Evolutionary conservation across 2,113 vertebrate species (phyloP), one percentile per base, ranked within the genome.

Genomic region (Lagopus leucura): DNA sequence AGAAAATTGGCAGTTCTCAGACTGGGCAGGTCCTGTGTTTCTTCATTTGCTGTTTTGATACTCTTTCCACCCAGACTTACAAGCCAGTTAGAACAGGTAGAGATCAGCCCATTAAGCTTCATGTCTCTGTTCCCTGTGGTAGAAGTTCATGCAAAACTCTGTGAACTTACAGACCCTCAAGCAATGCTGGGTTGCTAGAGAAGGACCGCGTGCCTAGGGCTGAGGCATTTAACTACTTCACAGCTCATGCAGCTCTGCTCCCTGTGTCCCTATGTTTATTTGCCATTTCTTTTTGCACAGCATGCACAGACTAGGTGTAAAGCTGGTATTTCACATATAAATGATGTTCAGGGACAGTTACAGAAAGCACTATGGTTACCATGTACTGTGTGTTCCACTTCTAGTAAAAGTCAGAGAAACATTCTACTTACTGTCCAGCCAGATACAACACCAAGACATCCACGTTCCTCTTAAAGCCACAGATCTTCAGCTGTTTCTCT

Each of bases 391-490:
- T 28, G 8, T 13, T 90, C 21, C 65, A 65, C 45, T 73, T 84
- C 4, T 24, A 90, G 2, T 40, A 75, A 86, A 92, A 80, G 54
- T 25, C 48, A 15, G 21, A 81, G 19, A 87, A 69, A 74, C 4
- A 11, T 34, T 83, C 70, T 79, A 97, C 97, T 98, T 97, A 98
- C 98, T 96, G 96, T 94, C 94, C 88, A 84, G 95, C 97, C 81
- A 98, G 98, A 90, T 97, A 97, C 61, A 98, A 96, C 60, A 96
- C 97, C 30, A 58, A 76, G 42, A 98, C 97, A 91, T 98, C 97
- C 72, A n/a, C 19, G 52, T 93, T 95, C 64, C 58, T 98, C 97
- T 82, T 98, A 90, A 96, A 96, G 85, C 97, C 97, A 93, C 95
- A 92, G 79, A 96, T 95, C 93, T 97, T 97, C 90, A 97, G 86